phyloP scores from a whole-genome alignment of 92 coral and sea anemone species.

The Scolanthus callimorphus region DNA sequence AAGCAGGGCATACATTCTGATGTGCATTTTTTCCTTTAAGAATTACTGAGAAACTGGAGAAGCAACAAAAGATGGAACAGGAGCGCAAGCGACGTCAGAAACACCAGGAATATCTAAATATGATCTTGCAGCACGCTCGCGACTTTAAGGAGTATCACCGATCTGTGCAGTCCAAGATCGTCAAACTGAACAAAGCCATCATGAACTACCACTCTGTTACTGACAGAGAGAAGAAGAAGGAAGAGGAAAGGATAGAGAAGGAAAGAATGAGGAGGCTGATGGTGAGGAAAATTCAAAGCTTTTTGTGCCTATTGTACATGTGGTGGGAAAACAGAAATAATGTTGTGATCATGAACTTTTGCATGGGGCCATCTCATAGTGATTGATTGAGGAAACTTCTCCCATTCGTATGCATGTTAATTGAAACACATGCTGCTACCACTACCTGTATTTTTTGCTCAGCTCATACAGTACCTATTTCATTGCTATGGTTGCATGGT shows the following conservation, averaged over 20 bases:
- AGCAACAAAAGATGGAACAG: constrained; percentile 99
- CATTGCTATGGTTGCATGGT: too few relatives aligned
- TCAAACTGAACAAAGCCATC: constrained; percentile 88
- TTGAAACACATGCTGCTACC: too few relatives aligned
- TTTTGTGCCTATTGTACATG: too few relatives aligned
- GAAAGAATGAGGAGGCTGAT: constrained; percentile 99
- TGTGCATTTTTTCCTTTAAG: constrained; percentile 40
- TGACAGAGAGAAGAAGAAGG: constrained; percentile 97
- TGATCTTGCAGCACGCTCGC: constrained; percentile 91
- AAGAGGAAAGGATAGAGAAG: constrained; percentile 94
- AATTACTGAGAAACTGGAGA: constrained; percentile 97
- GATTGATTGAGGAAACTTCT: too few relatives aligned
- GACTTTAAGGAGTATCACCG: constrained; percentile 98
- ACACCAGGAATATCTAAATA: constrained; percentile 95
- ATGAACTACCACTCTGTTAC: constrained; percentile 96
- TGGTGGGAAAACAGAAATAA: too few relatives aligned
- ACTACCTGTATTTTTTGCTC: too few relatives aligned
- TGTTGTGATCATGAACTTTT: too few relatives aligned
- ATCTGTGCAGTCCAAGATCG: constrained; percentile 82
- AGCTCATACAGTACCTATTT: too few relatives aligned
- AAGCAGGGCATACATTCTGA: too few relatives aligned
- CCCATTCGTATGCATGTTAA: too few relatives aligned
- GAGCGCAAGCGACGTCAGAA: constrained; percentile 96
- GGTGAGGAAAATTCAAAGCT: constrained; percentile 51
- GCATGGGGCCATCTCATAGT: too few relatives aligned